Evolutionary conservation across 2,888 invertebrate genomes (phyloP).

Genomic region (Polydrusus pterygomalis): DNA sequence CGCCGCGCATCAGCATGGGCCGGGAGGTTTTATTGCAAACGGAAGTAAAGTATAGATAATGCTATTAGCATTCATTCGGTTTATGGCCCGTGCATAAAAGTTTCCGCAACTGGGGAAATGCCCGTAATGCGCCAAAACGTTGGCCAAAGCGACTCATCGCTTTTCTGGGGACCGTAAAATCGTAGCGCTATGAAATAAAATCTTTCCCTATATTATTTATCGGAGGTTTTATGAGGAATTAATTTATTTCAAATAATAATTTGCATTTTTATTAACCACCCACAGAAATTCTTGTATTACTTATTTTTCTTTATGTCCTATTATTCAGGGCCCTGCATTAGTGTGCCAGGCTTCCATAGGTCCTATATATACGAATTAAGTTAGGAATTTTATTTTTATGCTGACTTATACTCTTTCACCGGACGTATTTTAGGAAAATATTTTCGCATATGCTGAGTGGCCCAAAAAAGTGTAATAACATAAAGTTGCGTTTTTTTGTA

Average conservation of each 20-base stretch:
- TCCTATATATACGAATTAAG: no score
- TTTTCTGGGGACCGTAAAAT: slow-evolving; percentile 57
- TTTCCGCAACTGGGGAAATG: slow-evolving; percentile 71
- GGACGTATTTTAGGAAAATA: no score
- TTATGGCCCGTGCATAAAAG: slow-evolving; percentile 77
- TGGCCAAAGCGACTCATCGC: slow-evolving; percentile 62
- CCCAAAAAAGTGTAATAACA: no score
- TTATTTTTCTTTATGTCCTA: no score
- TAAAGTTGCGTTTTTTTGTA: no score
- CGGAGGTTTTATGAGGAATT: slow-evolving; percentile 1
- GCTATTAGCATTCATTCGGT: slow-evolving; percentile 78
- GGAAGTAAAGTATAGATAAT: slow-evolving; percentile 73
- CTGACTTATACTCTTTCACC: no score
- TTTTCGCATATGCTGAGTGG: no score
- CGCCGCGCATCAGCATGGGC: slow-evolving; percentile 54
- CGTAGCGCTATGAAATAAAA: slow-evolving; percentile 40
- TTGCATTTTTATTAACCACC: not conserved
- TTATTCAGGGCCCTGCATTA: no score
- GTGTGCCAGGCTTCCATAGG: no score
- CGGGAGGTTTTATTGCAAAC: slow-evolving; percentile 67
- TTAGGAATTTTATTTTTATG: no score
- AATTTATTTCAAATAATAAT: not conserved
- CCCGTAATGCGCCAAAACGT: slow-evolving; percentile 63
- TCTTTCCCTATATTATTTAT: slow-evolving; percentile 20
- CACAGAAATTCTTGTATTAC: no score